Conservation (phyloP, 2,113 vertebrate genomes). For the Herpailurus yagouaroundi region DNA sequence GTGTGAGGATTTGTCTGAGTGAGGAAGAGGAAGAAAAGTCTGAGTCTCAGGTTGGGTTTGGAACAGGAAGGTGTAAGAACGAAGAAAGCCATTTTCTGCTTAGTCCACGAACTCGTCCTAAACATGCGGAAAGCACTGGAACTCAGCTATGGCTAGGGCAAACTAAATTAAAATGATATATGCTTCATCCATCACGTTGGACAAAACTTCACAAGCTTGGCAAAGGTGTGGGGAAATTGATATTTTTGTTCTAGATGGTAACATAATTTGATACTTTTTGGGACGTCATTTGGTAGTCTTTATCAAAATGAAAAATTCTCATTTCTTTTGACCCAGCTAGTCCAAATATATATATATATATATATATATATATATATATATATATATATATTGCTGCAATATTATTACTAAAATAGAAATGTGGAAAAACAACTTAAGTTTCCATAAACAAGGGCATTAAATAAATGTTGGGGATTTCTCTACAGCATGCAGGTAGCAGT, state of each 20-base stretch:
- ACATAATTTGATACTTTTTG: background rate
- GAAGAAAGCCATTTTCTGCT: background rate
- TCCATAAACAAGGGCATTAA: background rate
- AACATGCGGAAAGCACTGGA: background rate
- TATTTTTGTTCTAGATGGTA: background rate
- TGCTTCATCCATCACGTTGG: background rate
- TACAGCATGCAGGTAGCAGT: rapidly evolving
- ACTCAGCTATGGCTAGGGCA: background rate
- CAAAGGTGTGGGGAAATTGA: background rate
- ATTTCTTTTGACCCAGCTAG: background rate
- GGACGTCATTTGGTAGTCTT: background rate
- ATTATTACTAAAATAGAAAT: background rate
- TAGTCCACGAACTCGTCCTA: background rate
- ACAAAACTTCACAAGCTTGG: background rate
- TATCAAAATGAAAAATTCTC: slow-evolving; percentile 36
- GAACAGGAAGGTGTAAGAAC: background rate
- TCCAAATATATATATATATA: background rate
- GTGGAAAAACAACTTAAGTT: background rate
- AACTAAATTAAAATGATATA: background rate
- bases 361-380: too few species aligned
- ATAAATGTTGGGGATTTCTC: background rate
- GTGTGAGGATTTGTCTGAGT: background rate
- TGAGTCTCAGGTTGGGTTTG: background rate
- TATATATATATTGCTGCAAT: too few species aligned
- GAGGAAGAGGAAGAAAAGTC: background rate